Evolutionary conservation across 2,888 invertebrate genomes (phyloP), one percentile per base, ranked within the genome.

Genomic region (Aphodius granarius): DNA sequence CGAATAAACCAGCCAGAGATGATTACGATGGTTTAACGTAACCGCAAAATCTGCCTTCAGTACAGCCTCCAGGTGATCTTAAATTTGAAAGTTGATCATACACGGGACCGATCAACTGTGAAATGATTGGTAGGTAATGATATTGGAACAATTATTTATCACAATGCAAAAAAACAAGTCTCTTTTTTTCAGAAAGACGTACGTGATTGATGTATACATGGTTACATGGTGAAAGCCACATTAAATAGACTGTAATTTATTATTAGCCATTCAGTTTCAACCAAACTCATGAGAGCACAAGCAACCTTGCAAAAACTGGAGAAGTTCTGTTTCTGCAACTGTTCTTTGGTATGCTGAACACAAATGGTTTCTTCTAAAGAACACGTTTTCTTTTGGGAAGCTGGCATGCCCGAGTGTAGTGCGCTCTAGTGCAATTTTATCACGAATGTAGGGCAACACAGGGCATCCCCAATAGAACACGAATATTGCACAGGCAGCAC

Each of bases 81-180:
- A 80, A 81, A 82, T 83, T 83, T 81, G 81, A 83, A 83, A 83
- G 82, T 81, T 80, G 80, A 79, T 79, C 79, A 81, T 77, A 74
- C 79, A 79, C 19, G 68, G 79, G 78, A 75, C 80, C 83, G 81
- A 82, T 83, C 81, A 82, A 82, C 81, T 83, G 83, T 84, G 83
- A 84, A 83, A 83, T 84, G 83, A 81, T 83, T 81, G 81, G 81
- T 83, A 83, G 81, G 81, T 83, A 83, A 82, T 80, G 80, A 78
- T 66, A 62, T 70, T 66, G 64, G 71, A 21, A 73, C 43, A 75
- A 71, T 23, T 20, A 22, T 74, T 74, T 62, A 15, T 71, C 23
- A 13, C 43, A 9, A 43, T 43, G 43, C 43, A 43, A 43, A 43
- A 43, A 43, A 13, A 9, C 6, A 13, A 43, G 43, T 43, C 13